These are phyloP conservation scores for Esox lucius DNA, from an alignment of 2,797 vertebrate genomes.

Conservation along the genomic window DNA sequence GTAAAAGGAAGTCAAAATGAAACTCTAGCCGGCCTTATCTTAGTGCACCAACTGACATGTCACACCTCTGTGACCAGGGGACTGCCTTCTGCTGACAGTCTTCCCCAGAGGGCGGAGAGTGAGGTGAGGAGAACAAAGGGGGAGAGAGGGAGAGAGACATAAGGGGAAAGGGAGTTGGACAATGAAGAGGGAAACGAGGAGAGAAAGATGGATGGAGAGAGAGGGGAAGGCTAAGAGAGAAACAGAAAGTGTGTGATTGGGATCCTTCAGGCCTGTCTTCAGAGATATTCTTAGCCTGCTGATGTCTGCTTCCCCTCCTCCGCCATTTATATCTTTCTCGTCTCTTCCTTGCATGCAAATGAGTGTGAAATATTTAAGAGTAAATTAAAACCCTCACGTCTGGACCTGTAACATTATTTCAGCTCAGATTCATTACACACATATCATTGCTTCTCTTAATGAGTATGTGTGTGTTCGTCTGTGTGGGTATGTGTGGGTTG, in stretches of 20 bases:
- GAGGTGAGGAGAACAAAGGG: neutral
- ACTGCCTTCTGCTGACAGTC: neutral
- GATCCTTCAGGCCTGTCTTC: too few relatives aligned
- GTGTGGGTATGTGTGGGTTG: neutral
- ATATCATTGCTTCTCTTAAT: neutral
- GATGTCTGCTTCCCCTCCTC: too few relatives aligned
- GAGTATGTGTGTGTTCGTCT: slow-evolving; percentile 3
- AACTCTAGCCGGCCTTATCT: slow-evolving; percentile 68
- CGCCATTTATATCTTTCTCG: too few relatives aligned
- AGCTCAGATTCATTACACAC: neutral
- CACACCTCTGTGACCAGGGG: slow-evolving; percentile 61
- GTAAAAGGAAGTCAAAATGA: slow-evolving; percentile 57
- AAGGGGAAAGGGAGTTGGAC: neutral
- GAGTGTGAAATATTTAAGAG: neutral
- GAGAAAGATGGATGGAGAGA: slow-evolving; percentile 14
- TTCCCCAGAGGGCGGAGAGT: slow-evolving; percentile 14
- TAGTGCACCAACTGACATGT: slow-evolving; percentile 66
- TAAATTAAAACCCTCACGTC: neutral
- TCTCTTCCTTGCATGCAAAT: neutral
- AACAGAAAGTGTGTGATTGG: neutral
- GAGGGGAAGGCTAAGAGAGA: neutral
- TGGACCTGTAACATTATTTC: neutral
- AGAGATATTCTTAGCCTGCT: too few relatives aligned
- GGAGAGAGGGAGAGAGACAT: neutral
- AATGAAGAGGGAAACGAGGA: neutral